Evolutionary conservation across 2,113 vertebrate genomes (phyloP).

Genomic region (Aspidoscelis tigris): DNA sequence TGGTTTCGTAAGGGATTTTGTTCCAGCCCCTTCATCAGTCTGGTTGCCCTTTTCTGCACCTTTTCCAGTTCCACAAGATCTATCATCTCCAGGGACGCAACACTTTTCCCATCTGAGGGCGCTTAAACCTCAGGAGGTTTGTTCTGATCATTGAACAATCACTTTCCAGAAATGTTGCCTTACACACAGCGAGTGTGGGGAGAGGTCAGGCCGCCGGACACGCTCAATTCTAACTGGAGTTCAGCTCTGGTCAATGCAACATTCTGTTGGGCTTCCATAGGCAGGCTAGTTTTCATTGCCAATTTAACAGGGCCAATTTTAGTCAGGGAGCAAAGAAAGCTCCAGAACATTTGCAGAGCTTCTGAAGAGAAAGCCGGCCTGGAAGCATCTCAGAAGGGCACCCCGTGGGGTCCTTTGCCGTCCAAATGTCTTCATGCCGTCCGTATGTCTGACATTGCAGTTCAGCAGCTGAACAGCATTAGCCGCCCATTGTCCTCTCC

Average conservation of each 20-base stretch:
- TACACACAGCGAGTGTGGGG: too few species aligned
- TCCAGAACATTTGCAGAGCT: neutral
- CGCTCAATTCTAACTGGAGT: accelerated
- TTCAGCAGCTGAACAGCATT: neutral
- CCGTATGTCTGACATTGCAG: neutral
- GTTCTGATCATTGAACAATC: neutral
- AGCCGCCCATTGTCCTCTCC: neutral
- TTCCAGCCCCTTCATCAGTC: too few species aligned
- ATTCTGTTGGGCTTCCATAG: neutral
- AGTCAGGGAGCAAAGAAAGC: neutral
- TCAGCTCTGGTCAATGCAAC: accelerated
- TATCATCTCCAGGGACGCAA: too few species aligned
- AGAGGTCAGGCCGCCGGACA: too few species aligned
- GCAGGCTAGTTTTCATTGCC: too few species aligned
- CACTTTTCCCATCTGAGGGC: too few species aligned
- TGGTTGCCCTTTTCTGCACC: too few species aligned
- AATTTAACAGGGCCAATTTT: neutral
- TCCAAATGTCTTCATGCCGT: neutral
- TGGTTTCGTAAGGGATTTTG: too few species aligned
- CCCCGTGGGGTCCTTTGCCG: neutral
- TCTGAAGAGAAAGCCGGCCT: too few species aligned
- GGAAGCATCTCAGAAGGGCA: too few species aligned
- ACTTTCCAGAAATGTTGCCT: neutral
- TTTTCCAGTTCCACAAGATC: too few species aligned
- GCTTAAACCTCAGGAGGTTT: too few species aligned